These are phyloP conservation scores for Epinotia ramella DNA, from an alignment of 2,888 invertebrate species.

Conservation along the genomic window DNA sequence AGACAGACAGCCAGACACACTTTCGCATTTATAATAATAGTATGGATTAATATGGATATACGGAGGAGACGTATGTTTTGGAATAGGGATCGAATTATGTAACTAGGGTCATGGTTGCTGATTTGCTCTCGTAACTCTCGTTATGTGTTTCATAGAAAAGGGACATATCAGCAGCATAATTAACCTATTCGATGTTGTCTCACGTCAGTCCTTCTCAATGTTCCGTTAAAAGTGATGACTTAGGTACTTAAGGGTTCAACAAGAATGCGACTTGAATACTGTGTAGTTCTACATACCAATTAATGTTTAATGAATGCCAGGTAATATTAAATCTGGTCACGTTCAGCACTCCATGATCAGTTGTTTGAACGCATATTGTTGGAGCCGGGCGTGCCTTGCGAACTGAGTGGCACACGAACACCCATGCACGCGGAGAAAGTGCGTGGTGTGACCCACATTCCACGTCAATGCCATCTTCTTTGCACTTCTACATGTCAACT, in stretches of 20 bases:
- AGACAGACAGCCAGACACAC: too few relatives aligned
- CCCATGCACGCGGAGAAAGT: conserved; percentile 40
- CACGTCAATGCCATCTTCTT: conserved; percentile 40
- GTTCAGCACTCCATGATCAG: conserved; percentile 31
- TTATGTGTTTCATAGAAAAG: background rate
- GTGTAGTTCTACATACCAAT: background rate
- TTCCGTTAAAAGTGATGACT: background rate
- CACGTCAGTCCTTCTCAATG: background rate
- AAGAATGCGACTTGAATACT: conserved; percentile 3
- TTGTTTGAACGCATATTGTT: conserved; percentile 26
- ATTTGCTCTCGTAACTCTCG: too few relatives aligned
- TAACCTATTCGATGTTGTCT: too few relatives aligned
- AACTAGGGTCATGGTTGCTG: too few relatives aligned
- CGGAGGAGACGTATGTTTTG: too few relatives aligned
- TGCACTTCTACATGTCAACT: conserved; percentile 39
- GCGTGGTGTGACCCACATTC: conserved; percentile 38
- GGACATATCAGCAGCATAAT: too few relatives aligned
- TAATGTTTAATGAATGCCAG: conserved; percentile 3
- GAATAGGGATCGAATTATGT: too few relatives aligned
- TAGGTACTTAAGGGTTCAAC: background rate
- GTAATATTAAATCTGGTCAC: conserved; percentile 34
- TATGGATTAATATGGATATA: too few relatives aligned
- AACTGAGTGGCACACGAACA: conserved; percentile 38
- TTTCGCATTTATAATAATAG: too few relatives aligned
- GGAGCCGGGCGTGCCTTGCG: conserved; percentile 32